Evolutionary conservation across 1,140 invertebrate species (phyloP).

Genomic region (Trichogramma pretiosum): DNA sequence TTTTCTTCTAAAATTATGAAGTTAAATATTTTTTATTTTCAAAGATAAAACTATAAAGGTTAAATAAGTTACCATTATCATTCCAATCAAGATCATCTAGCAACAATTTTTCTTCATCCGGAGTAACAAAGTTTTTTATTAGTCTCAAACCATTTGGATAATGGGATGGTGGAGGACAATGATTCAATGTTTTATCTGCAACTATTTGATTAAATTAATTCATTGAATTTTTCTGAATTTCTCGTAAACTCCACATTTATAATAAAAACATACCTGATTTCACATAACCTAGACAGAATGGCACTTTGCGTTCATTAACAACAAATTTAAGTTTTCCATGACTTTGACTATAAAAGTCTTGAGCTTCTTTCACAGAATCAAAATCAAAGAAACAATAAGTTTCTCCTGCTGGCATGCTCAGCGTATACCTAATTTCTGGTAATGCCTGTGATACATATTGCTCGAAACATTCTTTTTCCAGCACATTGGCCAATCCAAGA

Average conservation of each 20-base stretch:
- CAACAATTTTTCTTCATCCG: constrained; percentile 61
- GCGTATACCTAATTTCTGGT: constrained; percentile 34
- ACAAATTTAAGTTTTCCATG: constrained; percentile 50
- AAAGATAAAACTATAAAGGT: neutral
- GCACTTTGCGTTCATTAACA: too few relatives aligned
- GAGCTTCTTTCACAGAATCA: constrained; percentile 40
- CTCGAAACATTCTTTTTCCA: constrained; percentile 54
- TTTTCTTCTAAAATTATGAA: constrained; percentile 19
- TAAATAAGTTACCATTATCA: constrained; percentile 22
- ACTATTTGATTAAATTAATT: constrained; percentile 12
- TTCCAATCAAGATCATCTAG: constrained; percentile 56
- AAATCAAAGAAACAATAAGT: constrained; percentile 68
- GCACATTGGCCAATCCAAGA: constrained; percentile 64
- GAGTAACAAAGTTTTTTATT: constrained; percentile 64
- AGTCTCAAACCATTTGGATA: constrained; percentile 73
- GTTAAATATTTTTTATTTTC: neutral
- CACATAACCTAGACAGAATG: too few relatives aligned
- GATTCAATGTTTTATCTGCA: constrained; percentile 2
- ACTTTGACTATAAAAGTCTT: constrained; percentile 44
- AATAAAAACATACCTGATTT: neutral
- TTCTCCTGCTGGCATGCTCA: constrained; percentile 62
- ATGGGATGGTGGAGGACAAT: constrained; percentile 54
- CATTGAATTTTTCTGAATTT: neutral
- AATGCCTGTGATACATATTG: constrained; percentile 46
- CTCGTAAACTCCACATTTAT: neutral